phyloP scores from a whole-genome alignment of 2,797 vertebrate species.

The Synanceia verrucosa region DNA sequence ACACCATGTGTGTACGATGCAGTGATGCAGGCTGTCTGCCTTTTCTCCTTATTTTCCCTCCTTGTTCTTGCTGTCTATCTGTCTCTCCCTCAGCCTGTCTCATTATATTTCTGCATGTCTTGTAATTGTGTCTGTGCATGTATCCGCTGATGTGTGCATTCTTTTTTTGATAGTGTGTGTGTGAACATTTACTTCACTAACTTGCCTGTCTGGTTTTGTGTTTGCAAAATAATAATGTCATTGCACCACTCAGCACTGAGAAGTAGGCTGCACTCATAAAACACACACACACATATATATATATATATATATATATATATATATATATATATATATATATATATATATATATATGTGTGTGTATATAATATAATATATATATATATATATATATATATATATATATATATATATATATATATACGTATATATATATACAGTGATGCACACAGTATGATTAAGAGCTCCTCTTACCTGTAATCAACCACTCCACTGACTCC shows the following conservation, averaged over 20 bases:
- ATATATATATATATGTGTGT: too few species aligned
- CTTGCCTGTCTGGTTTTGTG: constrained; percentile 16
- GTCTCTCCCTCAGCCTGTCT: constrained; percentile 37
- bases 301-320: not conserved
- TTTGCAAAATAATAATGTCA: constrained; percentile 9
- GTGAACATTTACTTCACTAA: not conserved
- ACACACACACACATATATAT: not conserved
- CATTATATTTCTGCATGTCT: constrained; percentile 47
- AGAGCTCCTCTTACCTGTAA: constrained; percentile 3
- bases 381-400: not conserved
- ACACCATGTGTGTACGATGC: not conserved
- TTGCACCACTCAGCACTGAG: constrained; percentile 6
- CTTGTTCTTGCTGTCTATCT: constrained; percentile 2
- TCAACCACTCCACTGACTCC: not conserved
- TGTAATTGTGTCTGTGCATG: constrained; percentile 35
- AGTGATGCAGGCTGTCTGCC: constrained; percentile 22
- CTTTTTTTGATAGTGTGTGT: not conserved
- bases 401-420: not conserved
- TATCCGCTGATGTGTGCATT: constrained; percentile 40
- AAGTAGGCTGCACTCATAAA: too few species aligned
- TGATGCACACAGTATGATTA: too few species aligned
- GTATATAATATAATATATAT: not conserved
- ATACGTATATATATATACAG: not conserved
- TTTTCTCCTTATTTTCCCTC: constrained; percentile 2
- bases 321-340: not conserved